These are phyloP conservation scores for Melipona beecheii DNA, from an alignment of 2,888 invertebrate genomes.

Conservation along the genomic window DNA sequence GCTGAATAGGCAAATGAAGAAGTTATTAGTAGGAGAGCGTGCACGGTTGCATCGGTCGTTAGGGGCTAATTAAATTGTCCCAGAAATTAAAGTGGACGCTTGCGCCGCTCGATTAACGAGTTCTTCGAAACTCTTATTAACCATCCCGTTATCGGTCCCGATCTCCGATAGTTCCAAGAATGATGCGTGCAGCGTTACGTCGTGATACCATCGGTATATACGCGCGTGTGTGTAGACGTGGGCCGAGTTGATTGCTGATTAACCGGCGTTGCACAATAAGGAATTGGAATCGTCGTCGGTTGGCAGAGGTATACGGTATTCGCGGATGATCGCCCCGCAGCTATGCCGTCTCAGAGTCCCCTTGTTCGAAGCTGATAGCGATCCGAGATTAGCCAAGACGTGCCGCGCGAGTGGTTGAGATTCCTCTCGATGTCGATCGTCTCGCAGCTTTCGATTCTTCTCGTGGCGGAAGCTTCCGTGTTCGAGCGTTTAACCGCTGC, in stretches of 20 bases:
- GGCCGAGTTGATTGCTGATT: constrained; percentile 40
- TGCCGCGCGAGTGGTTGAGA: constrained; percentile 10
- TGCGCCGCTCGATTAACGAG: constrained; percentile 50
- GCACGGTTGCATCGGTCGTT: not conserved
- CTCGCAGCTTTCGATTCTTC: not conserved
- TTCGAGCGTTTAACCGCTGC: too few species aligned
- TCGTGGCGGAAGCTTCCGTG: too few species aligned
- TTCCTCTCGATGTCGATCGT: not conserved
- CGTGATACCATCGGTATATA: constrained; percentile 9
- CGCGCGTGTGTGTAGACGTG: not conserved
- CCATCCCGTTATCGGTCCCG: constrained; percentile 30
- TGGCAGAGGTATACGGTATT: constrained; percentile 16
- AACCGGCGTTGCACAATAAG: constrained; percentile 20
- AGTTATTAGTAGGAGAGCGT: not conserved
- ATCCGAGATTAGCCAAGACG: constrained; percentile 40
- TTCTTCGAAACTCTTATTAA: constrained; percentile 58
- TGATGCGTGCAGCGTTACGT: not conserved
- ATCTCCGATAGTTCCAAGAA: constrained; percentile 41
- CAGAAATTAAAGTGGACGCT: constrained; percentile 19
- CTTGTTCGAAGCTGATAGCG: constrained; percentile 7
- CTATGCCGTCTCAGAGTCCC: constrained; percentile 11
- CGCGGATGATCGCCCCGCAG: constrained; percentile 8
- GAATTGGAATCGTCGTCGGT: constrained; percentile 4
- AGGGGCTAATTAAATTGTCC: constrained; percentile 45
- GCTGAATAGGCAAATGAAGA: constrained; percentile 40